A percentile compares a stretch with the other conserved stretches of the same genome.
Evolutionary conservation across 92 coral and sea anemone species (phyloP).

Genomic region (Parazoanthus atlanticus): DNA sequence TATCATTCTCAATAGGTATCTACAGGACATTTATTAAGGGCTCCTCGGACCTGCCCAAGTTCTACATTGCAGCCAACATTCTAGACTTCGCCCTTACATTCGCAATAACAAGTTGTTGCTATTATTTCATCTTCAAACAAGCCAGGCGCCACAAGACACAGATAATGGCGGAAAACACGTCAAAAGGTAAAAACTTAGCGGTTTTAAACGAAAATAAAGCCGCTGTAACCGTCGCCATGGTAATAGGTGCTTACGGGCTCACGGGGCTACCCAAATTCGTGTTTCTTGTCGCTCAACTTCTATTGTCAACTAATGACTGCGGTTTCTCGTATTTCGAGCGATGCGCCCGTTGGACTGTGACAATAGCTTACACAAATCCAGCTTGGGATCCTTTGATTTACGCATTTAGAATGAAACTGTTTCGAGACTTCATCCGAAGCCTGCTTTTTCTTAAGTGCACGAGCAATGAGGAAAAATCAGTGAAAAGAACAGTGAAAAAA

Average conservation of each 20-base stretch:
- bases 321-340: constrained; percentile 17
- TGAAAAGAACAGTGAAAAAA: background rate
- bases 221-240: constrained; percentile 14
- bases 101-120: constrained; percentile 13
- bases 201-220: constrained; percentile 8
- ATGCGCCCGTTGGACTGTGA: constrained; percentile 18
- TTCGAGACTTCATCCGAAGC: background rate
- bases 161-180: background rate
- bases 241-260: constrained; percentile 7
- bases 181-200: background rate
- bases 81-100: constrained; percentile 7
- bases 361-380: background rate
- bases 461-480: background rate
- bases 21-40: constrained; percentile 4
- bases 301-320: background rate
- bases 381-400: constrained; percentile 11
- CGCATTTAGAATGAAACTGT: constrained; percentile 13
- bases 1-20: background rate
- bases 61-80: background rate
- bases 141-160: constrained; percentile 15
- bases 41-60: background rate
- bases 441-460: background rate
- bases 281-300: background rate
- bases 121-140: background rate
- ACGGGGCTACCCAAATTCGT: constrained; percentile 6